Conservation (phyloP, 2,888 invertebrate genomes). For the Cheilosia urbana region DNA sequence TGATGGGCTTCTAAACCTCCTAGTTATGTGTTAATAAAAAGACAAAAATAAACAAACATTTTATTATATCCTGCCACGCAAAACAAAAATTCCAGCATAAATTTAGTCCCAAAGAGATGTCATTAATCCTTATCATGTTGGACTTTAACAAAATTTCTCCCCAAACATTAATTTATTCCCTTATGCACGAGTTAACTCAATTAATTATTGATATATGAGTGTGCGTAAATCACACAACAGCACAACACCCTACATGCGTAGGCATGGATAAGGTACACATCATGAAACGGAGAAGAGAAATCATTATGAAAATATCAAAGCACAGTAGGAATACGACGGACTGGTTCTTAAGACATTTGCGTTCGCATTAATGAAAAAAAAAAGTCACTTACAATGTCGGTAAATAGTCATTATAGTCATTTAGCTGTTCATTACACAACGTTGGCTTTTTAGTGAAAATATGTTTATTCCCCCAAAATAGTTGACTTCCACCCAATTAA, state of each 20-base stretch:
- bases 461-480: background rate
- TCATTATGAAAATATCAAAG: background rate
- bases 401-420: background rate
- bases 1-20: too few species aligned
- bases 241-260: too few species aligned
- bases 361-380: background rate
- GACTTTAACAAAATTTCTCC: background rate
- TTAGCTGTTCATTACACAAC: constrained; percentile 1
- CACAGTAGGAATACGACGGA: background rate
- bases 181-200: constrained; percentile 1
- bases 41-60: too few species aligned
- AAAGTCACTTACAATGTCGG: constrained; percentile 6
- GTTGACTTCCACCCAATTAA: background rate
- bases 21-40: too few species aligned
- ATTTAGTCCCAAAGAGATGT: background rate
- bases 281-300: background rate
- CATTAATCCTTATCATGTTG: background rate
- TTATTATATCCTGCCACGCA: background rate
- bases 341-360: constrained; percentile 1
- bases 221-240: background rate
- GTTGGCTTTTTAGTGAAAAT: background rate
- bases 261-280: too few species aligned
- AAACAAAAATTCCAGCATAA: background rate
- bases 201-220: background rate
- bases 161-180: background rate